These are phyloP conservation scores for Epinephelus malabaricus DNA, from an alignment of 2,797 vertebrate genomes.

Conservation along the genomic window DNA sequence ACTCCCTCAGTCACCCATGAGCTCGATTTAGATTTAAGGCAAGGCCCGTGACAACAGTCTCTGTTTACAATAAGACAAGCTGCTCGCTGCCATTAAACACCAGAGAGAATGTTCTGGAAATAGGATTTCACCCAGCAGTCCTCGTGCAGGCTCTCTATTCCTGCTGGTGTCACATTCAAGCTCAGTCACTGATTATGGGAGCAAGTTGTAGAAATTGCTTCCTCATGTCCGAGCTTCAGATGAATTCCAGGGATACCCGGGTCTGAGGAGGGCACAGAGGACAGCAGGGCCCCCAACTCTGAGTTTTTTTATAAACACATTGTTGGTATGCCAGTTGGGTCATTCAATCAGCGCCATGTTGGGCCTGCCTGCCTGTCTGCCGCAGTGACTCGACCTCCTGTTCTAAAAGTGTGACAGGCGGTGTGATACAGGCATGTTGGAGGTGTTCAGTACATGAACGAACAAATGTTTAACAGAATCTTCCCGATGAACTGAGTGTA, in stretches of 20 bases:
- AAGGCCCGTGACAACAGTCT: constrained; percentile 80
- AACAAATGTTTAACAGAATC: constrained; percentile 20
- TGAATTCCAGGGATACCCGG: constrained; percentile 67
- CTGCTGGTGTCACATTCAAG: constrained; percentile 1
- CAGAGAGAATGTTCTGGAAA: constrained; percentile 75
- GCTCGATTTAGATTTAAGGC: constrained; percentile 81
- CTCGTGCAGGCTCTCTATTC: neutral
- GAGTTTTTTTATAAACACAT: constrained; percentile 80
- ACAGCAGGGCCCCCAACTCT: constrained; percentile 28
- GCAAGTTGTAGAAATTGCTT: constrained; percentile 38
- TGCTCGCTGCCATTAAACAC: constrained; percentile 36
- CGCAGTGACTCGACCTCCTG: constrained; percentile 53
- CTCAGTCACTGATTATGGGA: constrained; percentile 16
- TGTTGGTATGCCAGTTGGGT: constrained; percentile 83
- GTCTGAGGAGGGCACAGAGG: constrained; percentile 37
- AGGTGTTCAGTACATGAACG: neutral
- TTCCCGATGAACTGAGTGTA: neutral
- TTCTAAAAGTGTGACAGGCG: constrained; percentile 71
- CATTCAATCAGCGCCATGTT: constrained; percentile 76
- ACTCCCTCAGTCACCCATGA: constrained; percentile 61
- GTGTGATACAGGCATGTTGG: constrained; percentile 27
- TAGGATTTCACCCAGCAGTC: constrained; percentile 22
- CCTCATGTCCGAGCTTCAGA: constrained; percentile 21
- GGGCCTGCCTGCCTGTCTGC: constrained; percentile 26
- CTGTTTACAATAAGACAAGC: constrained; percentile 72